These are phyloP conservation scores for Graptemys geographica DNA, from an alignment of 2,797 vertebrate genomes.

Conservation along the genomic window DNA sequence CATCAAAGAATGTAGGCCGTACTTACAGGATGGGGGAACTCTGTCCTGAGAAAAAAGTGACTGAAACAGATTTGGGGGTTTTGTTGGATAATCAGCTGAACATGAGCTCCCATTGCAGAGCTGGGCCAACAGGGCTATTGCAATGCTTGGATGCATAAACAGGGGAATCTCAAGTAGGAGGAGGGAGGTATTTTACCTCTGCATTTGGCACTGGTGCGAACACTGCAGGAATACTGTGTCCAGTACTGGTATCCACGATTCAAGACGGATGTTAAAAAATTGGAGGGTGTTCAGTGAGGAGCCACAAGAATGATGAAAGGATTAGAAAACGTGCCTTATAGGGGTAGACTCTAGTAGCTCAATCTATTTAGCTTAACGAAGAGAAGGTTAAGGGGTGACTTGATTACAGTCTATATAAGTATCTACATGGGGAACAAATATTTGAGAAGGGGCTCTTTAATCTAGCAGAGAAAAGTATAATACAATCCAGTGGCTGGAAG, in stretches of 20 bases:
- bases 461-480: neutral
- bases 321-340: neutral
- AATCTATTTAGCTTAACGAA: neutral
- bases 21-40: neutral
- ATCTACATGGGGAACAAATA: neutral
- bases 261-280: neutral
- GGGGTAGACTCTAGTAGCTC: neutral
- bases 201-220: neutral
- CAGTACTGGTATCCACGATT: neutral
- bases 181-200: neutral
- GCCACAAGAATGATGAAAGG: no score
- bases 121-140: neutral
- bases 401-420: neutral
- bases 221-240: neutral
- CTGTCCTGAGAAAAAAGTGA: neutral
- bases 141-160: neutral
- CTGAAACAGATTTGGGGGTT: neutral
- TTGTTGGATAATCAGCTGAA: neutral
- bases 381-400: neutral
- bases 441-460: neutral
- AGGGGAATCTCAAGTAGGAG: neutral
- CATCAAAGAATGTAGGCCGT: no score
- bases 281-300: neutral
- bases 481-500: neutral
- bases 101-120: neutral